Percentiles rank a stretch among this genome's conserved stretches.
phyloP scores from a whole-genome alignment of 2,888 invertebrate species.

The Apeira syringaria region DNA sequence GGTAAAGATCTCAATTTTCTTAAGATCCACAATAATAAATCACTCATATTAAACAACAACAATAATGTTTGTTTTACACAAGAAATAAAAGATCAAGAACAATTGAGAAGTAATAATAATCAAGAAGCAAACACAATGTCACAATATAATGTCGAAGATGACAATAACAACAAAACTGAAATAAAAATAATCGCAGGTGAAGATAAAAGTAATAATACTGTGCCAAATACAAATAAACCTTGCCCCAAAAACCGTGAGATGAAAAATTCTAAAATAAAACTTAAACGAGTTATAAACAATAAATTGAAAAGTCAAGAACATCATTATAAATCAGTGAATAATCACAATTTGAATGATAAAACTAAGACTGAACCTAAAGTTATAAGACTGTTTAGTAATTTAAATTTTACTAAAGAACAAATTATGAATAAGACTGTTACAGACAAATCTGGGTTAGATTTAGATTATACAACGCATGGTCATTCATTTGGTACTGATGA shows the following conservation, averaged over 20 bases:
- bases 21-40: slow-evolving; percentile 40
- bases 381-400: slow-evolving; percentile 12
- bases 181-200: too few relatives aligned
- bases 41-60: slow-evolving; percentile 12
- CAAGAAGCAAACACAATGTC: neutral
- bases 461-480: slow-evolving; percentile 1
- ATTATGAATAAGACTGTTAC: neutral
- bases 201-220: too few relatives aligned
- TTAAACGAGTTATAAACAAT: too few relatives aligned
- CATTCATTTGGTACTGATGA: slow-evolving; percentile 8
- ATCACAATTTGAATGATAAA: too few relatives aligned
- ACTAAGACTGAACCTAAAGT: slow-evolving; percentile 19
- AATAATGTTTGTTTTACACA: neutral
- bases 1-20: slow-evolving; percentile 47
- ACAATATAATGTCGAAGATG: neutral
- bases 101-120: neutral
- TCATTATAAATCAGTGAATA: too few relatives aligned
- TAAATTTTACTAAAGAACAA: slow-evolving; percentile 3
- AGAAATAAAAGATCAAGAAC: neutral
- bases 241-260: too few relatives aligned
- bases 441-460: slow-evolving; percentile 1
- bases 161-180: neutral
- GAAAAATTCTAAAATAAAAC: too few relatives aligned
- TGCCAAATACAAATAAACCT: too few relatives aligned
- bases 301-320: too few relatives aligned